These are phyloP conservation scores for Dryobates pubescens DNA, from an alignment of 2,797 vertebrate genomes.

Conservation along the genomic window DNA sequence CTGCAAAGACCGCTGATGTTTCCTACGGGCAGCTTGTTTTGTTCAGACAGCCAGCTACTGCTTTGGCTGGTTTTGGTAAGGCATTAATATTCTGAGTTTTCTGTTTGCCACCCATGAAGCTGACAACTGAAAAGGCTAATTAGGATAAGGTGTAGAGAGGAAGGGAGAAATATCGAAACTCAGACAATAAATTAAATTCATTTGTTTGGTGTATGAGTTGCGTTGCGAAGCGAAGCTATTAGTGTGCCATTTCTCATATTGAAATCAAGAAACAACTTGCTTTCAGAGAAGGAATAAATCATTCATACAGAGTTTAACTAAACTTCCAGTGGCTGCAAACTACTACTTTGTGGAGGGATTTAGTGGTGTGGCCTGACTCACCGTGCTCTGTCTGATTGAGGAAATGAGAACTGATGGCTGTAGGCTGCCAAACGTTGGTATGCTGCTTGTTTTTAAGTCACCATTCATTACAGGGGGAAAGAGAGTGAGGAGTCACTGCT, in stretches of 20 bases:
- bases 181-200: neutral
- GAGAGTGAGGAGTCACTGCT: neutral
- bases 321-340: neutral
- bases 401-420: neutral
- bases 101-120: neutral
- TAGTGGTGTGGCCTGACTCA: neutral
- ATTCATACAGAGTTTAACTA: neutral
- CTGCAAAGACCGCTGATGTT: neutral
- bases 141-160: neutral
- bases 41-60: neutral
- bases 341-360: neutral
- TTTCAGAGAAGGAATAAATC: constrained; percentile 18
- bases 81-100: neutral
- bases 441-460: neutral
- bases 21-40: neutral
- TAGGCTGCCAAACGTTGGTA: neutral
- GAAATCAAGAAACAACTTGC: neutral
- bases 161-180: neutral
- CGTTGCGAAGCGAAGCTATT: neutral
- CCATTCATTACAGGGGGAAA: neutral
- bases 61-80: neutral
- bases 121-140: constrained; percentile 44
- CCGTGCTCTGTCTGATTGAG: neutral
- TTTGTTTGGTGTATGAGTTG: neutral
- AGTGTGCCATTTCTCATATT: neutral